Evolutionary conservation across 2,888 invertebrate species (phyloP), one percentile per base, ranked within the genome.

Genomic region (Seira sanloemensis): DNA sequence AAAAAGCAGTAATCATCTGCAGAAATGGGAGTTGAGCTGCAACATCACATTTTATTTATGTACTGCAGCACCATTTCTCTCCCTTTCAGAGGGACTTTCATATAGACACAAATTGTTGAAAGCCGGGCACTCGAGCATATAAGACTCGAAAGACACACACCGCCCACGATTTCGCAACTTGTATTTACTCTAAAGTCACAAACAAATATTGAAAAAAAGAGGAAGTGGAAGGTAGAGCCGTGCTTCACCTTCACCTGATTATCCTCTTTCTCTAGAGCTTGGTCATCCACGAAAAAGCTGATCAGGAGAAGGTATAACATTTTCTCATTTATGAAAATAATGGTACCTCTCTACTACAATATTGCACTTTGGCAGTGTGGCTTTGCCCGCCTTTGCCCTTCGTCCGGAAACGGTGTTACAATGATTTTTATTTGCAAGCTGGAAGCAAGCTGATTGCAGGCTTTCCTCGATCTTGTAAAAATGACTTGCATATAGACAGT

Each of bases 191-290:
- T 37, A 50, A 50, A 50, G n/a, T 50, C 50, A 50, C 16, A 50
- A 2, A 50, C 50, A 50, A 2, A 50, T 18, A 50, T 37, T n/a
- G n/a, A n/a, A n/a, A n/a, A n/a, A 37, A 7, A 37, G 4, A 37
- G 37, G 37, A 37, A 4, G 12, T 4, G 37, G 50, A 50, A 7
- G 50, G 50, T n/a, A 50, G 50, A 50, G 16, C 16, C 5, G 50
- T 65, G 25, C 76, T 77, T 77, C 54, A 67, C 68, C 68, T 75
- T 75, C 65, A 65, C 76, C 50, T 77, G 76, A 77, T 77, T 77
- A 77, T 54, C 46, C 76, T 50, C 68, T 25, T 19, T 37, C 24
- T 66, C 50, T 37, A 7, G 37, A 37, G 50, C 2, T 12, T 50
- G 50, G 50, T 12, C 50, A 50, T 50, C 50, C 50, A 25, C 1